phyloP scores from a whole-genome alignment of 2,888 invertebrate genomes.

The Parascotia fuliginaria region DNA sequence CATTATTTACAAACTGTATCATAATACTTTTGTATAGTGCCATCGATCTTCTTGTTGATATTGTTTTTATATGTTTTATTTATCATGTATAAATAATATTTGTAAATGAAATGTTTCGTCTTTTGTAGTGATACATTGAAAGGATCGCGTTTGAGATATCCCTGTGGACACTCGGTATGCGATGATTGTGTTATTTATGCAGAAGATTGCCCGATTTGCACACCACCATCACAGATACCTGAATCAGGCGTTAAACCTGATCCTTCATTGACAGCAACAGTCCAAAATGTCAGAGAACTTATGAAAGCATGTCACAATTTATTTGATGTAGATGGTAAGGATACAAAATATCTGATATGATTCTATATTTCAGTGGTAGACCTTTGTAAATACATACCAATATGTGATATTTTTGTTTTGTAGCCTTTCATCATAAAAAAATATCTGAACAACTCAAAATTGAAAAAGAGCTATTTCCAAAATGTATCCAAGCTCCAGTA shows the following conservation, averaged over 20 bases:
- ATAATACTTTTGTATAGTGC: neutral
- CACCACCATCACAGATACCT: slow-evolving; percentile 44
- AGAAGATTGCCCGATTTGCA: slow-evolving; percentile 59
- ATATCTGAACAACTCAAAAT: slow-evolving; percentile 67
- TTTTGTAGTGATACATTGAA: slow-evolving; percentile 66
- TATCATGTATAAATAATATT: neutral
- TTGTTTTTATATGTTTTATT: neutral
- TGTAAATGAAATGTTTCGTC: neutral
- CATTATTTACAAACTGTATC: neutral
- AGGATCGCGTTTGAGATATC: slow-evolving; percentile 57
- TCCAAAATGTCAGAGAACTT: slow-evolving; percentile 54
- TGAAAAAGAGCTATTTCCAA: slow-evolving; percentile 75
- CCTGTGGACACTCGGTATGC: slow-evolving; percentile 72
- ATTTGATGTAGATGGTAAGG: slow-evolving; percentile 68
- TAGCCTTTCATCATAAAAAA: slow-evolving; percentile 63
- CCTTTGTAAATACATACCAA: neutral
- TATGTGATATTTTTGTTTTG: slow-evolving; percentile 36
- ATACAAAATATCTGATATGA: slow-evolving; percentile 1
- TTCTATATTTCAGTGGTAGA: neutral
- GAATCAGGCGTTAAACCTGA: slow-evolving; percentile 44
- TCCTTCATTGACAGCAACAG: slow-evolving; percentile 50
- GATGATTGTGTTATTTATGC: slow-evolving; percentile 54
- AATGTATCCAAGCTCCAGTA: slow-evolving; percentile 73
- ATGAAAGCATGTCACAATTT: slow-evolving; percentile 59
- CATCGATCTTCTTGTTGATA: no score